Evolutionary conservation across 2,113 vertebrate genomes (phyloP).

Genomic region (Canis aureus): DNA sequence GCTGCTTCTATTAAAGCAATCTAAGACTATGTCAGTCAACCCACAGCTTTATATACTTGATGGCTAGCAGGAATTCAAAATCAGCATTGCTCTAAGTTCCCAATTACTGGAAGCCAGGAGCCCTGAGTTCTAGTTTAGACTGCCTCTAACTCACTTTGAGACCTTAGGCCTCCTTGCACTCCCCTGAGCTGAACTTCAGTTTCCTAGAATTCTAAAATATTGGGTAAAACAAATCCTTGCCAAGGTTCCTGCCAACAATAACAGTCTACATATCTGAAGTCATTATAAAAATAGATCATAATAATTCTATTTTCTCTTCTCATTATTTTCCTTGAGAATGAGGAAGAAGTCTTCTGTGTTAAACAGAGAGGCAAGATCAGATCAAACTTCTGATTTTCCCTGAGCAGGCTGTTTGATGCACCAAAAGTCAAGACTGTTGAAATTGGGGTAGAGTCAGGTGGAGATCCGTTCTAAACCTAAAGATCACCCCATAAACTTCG

Average conservation of each 20-base stretch:
- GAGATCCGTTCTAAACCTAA: neutral
- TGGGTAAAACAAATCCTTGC: neutral
- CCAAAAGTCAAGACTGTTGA: neutral
- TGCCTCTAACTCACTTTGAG: neutral
- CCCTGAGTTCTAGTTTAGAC: neutral
- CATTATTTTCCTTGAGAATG: constrained; percentile 14
- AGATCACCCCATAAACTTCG: neutral
- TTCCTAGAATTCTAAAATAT: neutral
- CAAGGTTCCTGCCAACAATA: constrained; percentile 1
- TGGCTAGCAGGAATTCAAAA: neutral
- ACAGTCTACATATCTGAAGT: neutral
- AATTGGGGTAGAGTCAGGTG: neutral
- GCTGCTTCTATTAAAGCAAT: neutral
- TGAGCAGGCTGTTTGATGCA: neutral
- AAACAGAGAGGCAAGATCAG: neutral
- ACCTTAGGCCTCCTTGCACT: neutral
- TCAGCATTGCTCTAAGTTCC: neutral
- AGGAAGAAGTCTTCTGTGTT: neutral
- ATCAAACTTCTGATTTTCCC: neutral
- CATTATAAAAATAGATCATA: constrained; percentile 33
- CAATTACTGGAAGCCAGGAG: neutral
- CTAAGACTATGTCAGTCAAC: neutral
- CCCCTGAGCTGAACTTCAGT: neutral
- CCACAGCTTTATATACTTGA: neutral
- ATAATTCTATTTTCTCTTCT: constrained; percentile 35